Conservation (phyloP, 2,113 vertebrate genomes). For the Cephalopterus ornatus region DNA sequence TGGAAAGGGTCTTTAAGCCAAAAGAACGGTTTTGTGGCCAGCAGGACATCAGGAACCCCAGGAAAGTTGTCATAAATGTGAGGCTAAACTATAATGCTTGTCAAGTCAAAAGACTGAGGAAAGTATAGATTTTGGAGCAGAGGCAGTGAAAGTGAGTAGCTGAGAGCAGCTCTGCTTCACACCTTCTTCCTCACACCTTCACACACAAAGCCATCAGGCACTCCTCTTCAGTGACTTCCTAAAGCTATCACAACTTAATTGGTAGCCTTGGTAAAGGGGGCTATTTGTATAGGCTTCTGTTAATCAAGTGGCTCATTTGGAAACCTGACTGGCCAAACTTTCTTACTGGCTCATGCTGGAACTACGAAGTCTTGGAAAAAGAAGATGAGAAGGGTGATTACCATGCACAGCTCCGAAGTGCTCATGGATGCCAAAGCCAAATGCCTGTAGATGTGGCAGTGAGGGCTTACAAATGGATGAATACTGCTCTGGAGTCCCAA, state of each 20-base stretch:
- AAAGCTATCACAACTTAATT: neutral
- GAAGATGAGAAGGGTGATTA: neutral
- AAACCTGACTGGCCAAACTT: neutral
- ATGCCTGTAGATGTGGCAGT: neutral
- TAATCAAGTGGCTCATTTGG: neutral
- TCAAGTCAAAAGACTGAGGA: neutral
- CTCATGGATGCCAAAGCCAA: neutral
- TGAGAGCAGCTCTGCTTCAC: neutral
- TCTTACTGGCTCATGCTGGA: neutral
- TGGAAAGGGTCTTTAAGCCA: neutral
- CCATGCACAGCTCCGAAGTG: neutral
- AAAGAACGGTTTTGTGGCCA: neutral
- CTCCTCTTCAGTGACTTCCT: accelerated
- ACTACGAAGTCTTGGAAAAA: neutral
- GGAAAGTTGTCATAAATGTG: neutral
- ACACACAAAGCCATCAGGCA: neutral
- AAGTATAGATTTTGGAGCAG: neutral
- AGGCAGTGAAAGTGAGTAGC: neutral
- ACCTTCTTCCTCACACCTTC: neutral
- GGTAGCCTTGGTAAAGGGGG: neutral
- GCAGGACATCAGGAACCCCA: neutral
- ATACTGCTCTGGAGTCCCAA: neutral
- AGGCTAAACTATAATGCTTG: neutral
- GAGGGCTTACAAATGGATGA: neutral
- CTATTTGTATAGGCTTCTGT: neutral